phyloP scores from a whole-genome alignment of 2,797 vertebrate genomes.

The Galago senegalensis region DNA sequence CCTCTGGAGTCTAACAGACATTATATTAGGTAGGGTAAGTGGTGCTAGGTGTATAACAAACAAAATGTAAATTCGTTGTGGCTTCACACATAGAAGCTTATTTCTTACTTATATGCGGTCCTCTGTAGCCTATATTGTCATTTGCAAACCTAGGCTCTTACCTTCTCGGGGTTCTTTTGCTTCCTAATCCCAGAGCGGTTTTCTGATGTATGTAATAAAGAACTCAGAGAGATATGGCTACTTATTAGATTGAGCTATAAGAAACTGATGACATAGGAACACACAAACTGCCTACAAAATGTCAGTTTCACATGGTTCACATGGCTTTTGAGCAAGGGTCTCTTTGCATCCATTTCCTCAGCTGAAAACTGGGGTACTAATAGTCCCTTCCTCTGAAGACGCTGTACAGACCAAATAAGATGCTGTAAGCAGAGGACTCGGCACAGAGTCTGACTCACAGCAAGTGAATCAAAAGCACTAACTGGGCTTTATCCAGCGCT shows the following conservation, averaged over 20 bases:
- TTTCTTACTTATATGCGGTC: not conserved
- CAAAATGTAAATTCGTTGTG: not conserved
- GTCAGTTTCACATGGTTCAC: not conserved
- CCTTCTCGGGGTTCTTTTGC: not conserved
- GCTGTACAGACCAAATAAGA: not conserved
- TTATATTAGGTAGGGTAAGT: not conserved
- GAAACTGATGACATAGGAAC: conserved; percentile 27
- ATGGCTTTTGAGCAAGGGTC: conserved; percentile 16
- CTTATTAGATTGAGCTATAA: not conserved
- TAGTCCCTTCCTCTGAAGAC: not conserved
- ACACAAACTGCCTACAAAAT: not conserved
- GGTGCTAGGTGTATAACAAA: not conserved
- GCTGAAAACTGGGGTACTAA: not conserved
- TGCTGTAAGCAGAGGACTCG: not conserved
- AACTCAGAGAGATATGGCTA: not conserved
- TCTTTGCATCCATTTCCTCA: not conserved
- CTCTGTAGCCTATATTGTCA: not conserved
- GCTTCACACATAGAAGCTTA: not conserved
- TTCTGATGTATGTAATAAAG: not conserved
- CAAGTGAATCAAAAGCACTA: not conserved
- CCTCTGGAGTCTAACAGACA: not conserved
- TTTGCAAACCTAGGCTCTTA: not conserved
- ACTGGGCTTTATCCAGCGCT: not conserved
- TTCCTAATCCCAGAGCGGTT: not conserved
- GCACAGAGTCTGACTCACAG: not conserved